Evolutionary conservation across 2,888 invertebrate species (phyloP).

Genomic region (Venusia cambrica): DNA sequence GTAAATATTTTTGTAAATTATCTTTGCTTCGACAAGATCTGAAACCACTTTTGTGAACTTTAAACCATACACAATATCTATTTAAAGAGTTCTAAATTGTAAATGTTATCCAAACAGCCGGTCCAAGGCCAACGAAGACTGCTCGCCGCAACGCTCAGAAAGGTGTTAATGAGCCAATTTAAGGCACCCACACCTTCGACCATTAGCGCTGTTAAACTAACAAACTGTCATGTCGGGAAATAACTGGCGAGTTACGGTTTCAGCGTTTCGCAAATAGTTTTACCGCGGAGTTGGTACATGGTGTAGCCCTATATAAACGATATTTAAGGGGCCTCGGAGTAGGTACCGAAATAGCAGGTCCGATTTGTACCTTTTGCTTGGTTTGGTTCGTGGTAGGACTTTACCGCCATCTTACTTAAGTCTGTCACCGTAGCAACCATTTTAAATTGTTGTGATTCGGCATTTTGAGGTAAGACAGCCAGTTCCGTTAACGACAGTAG

Average conservation of each 20-base stretch:
- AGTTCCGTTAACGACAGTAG: too few species aligned
- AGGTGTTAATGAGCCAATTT: slow-evolving; percentile 56
- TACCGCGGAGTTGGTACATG: slow-evolving; percentile 12
- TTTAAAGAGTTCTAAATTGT: slow-evolving; percentile 35
- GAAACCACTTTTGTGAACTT: slow-evolving; percentile 28
- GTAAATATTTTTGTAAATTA: too few species aligned
- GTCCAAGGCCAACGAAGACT: slow-evolving; percentile 45
- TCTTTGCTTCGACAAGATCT: too few species aligned
- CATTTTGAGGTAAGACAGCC: too few species aligned
- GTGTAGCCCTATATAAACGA: too few species aligned
- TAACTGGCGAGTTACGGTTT: slow-evolving; percentile 15
- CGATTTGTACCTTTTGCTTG: too few species aligned
- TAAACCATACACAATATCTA: slow-evolving; percentile 24
- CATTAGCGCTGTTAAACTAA: slow-evolving; percentile 45
- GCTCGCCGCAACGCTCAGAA: slow-evolving; percentile 43
- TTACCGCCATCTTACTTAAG: too few species aligned
- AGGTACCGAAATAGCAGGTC: too few species aligned
- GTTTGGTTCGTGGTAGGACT: too few species aligned
- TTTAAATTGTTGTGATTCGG: too few species aligned
- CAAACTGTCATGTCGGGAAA: slow-evolving; percentile 31
- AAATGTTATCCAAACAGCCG: slow-evolving; percentile 40
- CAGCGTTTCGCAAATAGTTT: slow-evolving; percentile 14
- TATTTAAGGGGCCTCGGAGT: too few species aligned
- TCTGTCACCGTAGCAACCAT: too few species aligned
- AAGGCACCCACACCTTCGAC: slow-evolving; percentile 43